Percentiles rank a stretch among this genome's conserved stretches.
These are phyloP conservation scores for Sycobia sp. DNA, from an alignment of 1,140 invertebrate genomes.

Conservation along the genomic window DNA sequence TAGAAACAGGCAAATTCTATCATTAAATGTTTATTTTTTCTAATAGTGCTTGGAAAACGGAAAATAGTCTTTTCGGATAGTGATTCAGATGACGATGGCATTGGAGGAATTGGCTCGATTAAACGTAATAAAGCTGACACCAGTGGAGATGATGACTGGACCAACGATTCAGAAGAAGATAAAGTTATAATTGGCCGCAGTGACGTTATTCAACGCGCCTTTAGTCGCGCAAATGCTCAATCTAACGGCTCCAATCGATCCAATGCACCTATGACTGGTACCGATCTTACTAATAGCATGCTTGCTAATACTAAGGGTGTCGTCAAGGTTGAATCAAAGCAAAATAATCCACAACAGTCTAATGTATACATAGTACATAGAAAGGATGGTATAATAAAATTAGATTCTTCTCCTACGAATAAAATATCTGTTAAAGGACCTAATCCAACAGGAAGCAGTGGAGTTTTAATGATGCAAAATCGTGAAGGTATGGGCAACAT, in stretches of 20 bases:
- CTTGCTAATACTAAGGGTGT: conserved; percentile 6
- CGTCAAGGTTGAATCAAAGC: conserved; percentile 8
- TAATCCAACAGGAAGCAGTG: conserved; percentile 39
- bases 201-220: conserved; percentile 58
- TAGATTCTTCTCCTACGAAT: conserved; percentile 65
- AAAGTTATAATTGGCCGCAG: conserved; percentile 48
- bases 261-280: conserved; percentile 39
- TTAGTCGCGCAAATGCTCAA: conserved; percentile 52
- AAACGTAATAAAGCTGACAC: conserved; percentile 63
- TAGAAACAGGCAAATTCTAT: too few species aligned
- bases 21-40: background rate
- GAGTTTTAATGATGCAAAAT: conserved; percentile 57
- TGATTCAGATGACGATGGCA: conserved; percentile 60
- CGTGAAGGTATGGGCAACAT: conserved; percentile 49
- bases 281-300: conserved; percentile 44
- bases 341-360: conserved; percentile 65
- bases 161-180: conserved; percentile 58
- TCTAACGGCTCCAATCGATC: conserved; percentile 54
- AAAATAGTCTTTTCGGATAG: conserved; percentile 55
- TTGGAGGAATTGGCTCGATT: conserved; percentile 44
- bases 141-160: conserved; percentile 61
- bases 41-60: conserved; percentile 49
- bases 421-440: conserved; percentile 59
- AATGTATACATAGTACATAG: conserved; percentile 75
- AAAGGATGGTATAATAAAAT: conserved; percentile 72